Evolutionary conservation across 2,113 vertebrate genomes (phyloP), one percentile per base, ranked within the genome.

Genomic region (Sprattus sprattus): DNA sequence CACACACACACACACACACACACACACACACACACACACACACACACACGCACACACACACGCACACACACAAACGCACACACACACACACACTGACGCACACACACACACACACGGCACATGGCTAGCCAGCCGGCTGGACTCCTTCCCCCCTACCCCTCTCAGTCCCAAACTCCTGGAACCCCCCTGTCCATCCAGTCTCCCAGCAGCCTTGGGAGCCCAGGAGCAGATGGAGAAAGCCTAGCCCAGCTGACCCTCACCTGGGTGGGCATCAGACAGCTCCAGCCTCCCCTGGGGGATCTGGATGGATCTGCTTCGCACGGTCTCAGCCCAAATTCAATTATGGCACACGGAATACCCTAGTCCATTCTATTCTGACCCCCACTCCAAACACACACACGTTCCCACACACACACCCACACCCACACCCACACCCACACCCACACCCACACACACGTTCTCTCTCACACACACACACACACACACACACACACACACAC

Each of bases 191-290:
- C 85, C 83, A 60, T 64, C 46, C 87, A 78, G 84, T 60, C 54
- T 9, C 57, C 22, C 22, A 20, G 49, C 15, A 85, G 87, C 47
- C 78, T 54, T 49, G 44, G 80, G 44, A 87, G 88, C 90, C 67
- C 57, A 46, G 80, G 44, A 87, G 88, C 90, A 91, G 89, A 90
- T 91, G 90, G 86, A 78, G 84, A 45, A n/a, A 32, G 13, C 46
- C 52, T 67, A 39, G 85, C 83, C 83, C 57, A 60, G 71, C 83
- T 87, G 84, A 81, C 75, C 86, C 81, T 85, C 81, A 85, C 86
- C 85, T 90, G 88, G 88, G 89, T 90, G 89, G 88, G 89, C 86
- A 89, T 50, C 60, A 83, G 32, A 67, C 84, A 64, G 64, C 64
- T 54, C 75, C 60, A 13, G 57, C 47, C 81, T 80, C 85, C 82